Evolutionary conservation across 2,113 vertebrate species (phyloP).

Genomic region (Theristicus caerulescens): DNA sequence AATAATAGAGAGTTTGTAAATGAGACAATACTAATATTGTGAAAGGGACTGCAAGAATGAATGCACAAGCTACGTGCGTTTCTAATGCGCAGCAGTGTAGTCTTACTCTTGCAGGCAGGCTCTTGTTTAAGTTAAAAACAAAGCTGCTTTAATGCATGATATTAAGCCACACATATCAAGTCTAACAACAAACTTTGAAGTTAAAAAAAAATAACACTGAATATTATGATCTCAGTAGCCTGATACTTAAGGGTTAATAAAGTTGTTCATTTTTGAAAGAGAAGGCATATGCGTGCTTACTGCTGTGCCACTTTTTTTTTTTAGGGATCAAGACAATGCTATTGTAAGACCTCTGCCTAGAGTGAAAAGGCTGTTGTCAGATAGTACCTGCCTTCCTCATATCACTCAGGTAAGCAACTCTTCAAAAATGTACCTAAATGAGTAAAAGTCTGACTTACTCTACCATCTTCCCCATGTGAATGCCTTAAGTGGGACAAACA

Average conservation of each 20-base stretch:
- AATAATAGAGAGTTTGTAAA: background rate
- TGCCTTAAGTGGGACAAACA: background rate
- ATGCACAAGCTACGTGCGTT: background rate
- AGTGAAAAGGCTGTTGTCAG: conserved; percentile 92
- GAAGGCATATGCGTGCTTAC: rapidly evolving
- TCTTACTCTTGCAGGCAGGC: background rate
- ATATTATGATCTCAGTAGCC: background rate
- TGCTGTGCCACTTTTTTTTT: background rate
- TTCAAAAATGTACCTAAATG: background rate
- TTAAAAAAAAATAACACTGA: background rate
- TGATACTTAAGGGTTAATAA: background rate
- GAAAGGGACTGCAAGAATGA: background rate
- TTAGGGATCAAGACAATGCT: conserved; percentile 94
- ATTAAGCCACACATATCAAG: background rate
- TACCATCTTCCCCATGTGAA: rapidly evolving
- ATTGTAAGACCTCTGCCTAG: conserved; percentile 95
- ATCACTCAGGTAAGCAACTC: conserved; percentile 88
- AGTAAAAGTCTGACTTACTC: background rate
- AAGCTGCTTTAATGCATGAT: background rate
- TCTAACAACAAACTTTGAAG: background rate
- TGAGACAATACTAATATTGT: background rate
- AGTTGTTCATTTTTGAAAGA: background rate
- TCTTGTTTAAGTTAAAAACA: background rate
- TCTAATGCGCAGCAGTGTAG: background rate
- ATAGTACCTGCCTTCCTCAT: conserved; percentile 93